Percentiles rank a stretch among this genome's conserved stretches.
These are phyloP conservation scores for Astropecten irregularis DNA, from an alignment of 53 echinoderm and acorn worm genomes.

Conservation along the genomic window DNA sequence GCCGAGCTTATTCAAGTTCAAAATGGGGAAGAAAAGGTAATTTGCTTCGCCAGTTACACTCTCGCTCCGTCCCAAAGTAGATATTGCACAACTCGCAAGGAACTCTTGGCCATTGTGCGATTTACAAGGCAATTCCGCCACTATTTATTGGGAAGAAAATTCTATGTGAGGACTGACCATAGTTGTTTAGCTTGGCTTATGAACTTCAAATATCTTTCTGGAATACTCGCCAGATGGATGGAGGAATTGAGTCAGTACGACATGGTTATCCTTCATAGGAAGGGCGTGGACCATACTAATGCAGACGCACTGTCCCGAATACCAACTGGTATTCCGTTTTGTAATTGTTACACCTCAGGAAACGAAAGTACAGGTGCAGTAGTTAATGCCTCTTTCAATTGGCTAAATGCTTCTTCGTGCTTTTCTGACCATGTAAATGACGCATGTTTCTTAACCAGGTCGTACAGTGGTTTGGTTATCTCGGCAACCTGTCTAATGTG, in stretches of 20 bases:
- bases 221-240: background rate
- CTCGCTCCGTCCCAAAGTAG: background rate
- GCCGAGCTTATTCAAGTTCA: background rate
- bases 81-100: background rate
- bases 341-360: background rate
- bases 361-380: background rate
- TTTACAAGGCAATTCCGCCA: background rate
- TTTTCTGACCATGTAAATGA: background rate
- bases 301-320: background rate
- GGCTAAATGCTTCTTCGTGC: background rate
- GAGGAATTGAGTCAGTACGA: background rate
- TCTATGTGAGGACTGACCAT: background rate
- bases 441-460: background rate
- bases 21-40: background rate
- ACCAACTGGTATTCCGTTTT: background rate
- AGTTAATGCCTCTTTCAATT: background rate
- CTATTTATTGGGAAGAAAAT: background rate
- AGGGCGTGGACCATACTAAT: background rate
- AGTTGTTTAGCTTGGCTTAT: background rate
- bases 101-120: background rate
- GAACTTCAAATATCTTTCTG: background rate
- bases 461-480: constrained; percentile 6
- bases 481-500: constrained; percentile 18
- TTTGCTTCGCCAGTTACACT: background rate
- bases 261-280: background rate